Conservation (phyloP, 2,113 vertebrate species). For the Carettochelys insculpta region DNA sequence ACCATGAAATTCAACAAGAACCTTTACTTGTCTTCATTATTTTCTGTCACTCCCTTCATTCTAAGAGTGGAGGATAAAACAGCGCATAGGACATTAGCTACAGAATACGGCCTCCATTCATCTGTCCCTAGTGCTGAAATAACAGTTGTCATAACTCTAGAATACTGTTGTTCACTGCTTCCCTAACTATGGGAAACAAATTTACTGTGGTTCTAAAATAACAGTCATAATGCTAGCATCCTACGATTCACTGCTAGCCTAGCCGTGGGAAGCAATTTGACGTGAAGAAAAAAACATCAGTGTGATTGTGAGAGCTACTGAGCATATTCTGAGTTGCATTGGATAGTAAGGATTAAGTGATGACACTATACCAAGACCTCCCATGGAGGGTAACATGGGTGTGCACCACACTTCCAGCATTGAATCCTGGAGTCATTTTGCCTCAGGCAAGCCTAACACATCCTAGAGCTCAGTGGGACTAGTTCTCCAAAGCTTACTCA, state of each 20-base stretch:
- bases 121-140: background rate
- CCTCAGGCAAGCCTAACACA: background rate
- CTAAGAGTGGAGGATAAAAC: background rate
- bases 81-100: background rate
- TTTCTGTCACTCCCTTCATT: background rate
- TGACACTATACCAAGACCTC: background rate
- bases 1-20: background rate
- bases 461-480: background rate
- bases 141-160: background rate
- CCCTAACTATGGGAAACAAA: slow-evolving; percentile 1
- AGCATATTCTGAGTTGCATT: background rate
- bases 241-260: background rate
- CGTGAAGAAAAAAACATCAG: background rate
- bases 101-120: background rate
- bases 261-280: background rate
- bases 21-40: background rate
- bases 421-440: background rate
- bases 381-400: background rate
- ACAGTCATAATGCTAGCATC: background rate
- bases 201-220: background rate
- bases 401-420: background rate
- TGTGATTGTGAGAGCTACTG: background rate
- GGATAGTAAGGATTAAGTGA: background rate
- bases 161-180: background rate
- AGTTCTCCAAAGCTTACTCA: too few species aligned